phyloP scores from a whole-genome alignment of 2,797 vertebrate species.

The Spea hammondii region DNA sequence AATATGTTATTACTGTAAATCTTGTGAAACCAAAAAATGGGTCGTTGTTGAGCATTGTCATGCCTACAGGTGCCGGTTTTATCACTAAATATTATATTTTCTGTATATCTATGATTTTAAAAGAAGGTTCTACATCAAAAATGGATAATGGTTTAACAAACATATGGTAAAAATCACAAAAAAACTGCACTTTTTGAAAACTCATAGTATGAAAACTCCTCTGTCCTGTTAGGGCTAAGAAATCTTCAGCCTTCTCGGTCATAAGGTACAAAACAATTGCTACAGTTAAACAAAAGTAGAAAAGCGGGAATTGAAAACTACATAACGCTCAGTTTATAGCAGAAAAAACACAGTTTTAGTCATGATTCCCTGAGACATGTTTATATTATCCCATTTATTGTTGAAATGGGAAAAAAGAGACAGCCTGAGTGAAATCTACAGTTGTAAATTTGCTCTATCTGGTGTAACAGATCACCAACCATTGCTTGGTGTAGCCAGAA shows the following conservation, averaged over 20 bases:
- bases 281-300: conserved; percentile 27
- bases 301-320: conserved; percentile 37
- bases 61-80: too few species aligned
- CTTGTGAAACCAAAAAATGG: too few species aligned
- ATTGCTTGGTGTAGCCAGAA: conserved; percentile 36
- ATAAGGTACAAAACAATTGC: conserved; percentile 20
- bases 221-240: background rate
- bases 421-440: conserved; percentile 37
- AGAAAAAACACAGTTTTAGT: conserved; percentile 26
- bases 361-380: conserved; percentile 43
- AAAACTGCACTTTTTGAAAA: too few species aligned
- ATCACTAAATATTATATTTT: too few species aligned
- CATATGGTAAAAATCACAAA: too few species aligned
- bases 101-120: too few species aligned
- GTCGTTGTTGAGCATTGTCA: too few species aligned
- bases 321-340: conserved; percentile 34
- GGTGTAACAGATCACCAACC: conserved; percentile 43
- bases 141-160: too few species aligned
- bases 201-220: too few species aligned
- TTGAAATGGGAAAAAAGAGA: conserved; percentile 41
- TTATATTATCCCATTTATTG: conserved; percentile 46
- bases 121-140: too few species aligned
- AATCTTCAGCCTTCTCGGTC: conserved; percentile 15
- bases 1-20: too few species aligned
- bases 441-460: conserved; percentile 44